phyloP scores from a whole-genome alignment of 2,113 vertebrate species.

The Percopsis transmontana region DNA sequence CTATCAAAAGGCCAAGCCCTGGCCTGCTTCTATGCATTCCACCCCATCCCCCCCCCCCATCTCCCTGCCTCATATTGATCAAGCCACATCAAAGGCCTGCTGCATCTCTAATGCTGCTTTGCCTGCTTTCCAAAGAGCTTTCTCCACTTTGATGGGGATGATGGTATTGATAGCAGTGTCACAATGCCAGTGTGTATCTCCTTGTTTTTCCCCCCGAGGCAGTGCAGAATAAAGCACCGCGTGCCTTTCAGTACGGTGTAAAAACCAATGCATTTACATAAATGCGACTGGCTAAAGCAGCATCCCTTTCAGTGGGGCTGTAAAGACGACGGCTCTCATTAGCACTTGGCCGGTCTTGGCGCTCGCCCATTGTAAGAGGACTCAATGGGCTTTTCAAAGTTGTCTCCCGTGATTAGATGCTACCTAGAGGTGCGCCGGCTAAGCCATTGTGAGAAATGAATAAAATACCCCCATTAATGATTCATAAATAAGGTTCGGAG shows the following conservation, averaged over 20 bases:
- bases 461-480: constrained; percentile 60
- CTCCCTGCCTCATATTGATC: constrained; percentile 81
- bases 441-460: constrained; percentile 69
- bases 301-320: constrained; percentile 65
- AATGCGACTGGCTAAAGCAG: constrained; percentile 74
- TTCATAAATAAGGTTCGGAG: constrained; percentile 66
- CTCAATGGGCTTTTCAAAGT: constrained; percentile 78
- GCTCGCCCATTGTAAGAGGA: constrained; percentile 68
- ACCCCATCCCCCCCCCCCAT: constrained; percentile 39
- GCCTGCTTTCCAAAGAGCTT: constrained; percentile 77
- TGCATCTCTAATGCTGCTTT: constrained; percentile 79
- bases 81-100: constrained; percentile 79
- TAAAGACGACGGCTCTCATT: constrained; percentile 78
- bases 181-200: constrained; percentile 76
- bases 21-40: constrained; percentile 70
- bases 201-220: constrained; percentile 68
- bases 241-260: constrained; percentile 73
- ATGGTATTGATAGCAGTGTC: constrained; percentile 83
- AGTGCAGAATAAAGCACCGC: constrained; percentile 70
- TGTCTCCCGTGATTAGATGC: constrained; percentile 74
- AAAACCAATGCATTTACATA: constrained; percentile 79
- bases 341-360: constrained; percentile 62
- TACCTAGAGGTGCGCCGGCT: constrained; percentile 64
- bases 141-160: constrained; percentile 80
- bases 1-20: constrained; percentile 74